phyloP scores from a whole-genome alignment of 2,888 invertebrate species.

The Dendrolimus houi region DNA sequence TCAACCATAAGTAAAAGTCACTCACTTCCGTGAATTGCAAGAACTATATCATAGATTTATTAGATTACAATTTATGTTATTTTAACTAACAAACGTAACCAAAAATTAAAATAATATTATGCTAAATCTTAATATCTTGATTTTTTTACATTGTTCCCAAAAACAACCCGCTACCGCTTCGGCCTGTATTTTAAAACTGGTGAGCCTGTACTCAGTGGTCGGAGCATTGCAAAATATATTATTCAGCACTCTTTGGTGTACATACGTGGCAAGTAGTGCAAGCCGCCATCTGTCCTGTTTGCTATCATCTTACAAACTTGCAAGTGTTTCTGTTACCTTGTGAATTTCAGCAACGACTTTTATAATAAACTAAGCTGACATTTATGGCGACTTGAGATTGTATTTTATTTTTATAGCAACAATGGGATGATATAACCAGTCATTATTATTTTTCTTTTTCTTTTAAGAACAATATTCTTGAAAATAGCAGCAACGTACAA shows the following conservation, averaged over 20 bases:
- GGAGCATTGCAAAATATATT: conserved; percentile 46
- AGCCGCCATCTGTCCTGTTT: conserved; percentile 5
- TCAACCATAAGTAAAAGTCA: no score
- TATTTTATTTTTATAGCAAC: background rate
- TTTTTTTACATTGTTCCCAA: no score
- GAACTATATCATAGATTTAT: no score
- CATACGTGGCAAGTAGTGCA: conserved; percentile 26
- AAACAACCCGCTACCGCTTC: conserved; percentile 11
- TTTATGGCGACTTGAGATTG: background rate
- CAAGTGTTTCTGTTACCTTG: background rate
- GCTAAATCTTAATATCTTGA: no score
- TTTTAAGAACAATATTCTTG: no score
- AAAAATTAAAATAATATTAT: background rate
- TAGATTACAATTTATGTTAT: no score
- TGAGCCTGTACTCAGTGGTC: conserved; percentile 32
- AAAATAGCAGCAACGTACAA: no score
- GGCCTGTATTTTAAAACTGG: conserved; percentile 9
- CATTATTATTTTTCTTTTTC: background rate
- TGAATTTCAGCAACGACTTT: background rate
- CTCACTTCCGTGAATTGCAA: no score
- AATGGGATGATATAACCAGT: background rate
- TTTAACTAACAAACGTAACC: background rate
- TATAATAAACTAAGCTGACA: background rate
- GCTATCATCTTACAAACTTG: background rate
- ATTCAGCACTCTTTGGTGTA: conserved; percentile 32